phyloP scores from a whole-genome alignment of 2,113 vertebrate genomes.

The Syngnathus floridae region DNA sequence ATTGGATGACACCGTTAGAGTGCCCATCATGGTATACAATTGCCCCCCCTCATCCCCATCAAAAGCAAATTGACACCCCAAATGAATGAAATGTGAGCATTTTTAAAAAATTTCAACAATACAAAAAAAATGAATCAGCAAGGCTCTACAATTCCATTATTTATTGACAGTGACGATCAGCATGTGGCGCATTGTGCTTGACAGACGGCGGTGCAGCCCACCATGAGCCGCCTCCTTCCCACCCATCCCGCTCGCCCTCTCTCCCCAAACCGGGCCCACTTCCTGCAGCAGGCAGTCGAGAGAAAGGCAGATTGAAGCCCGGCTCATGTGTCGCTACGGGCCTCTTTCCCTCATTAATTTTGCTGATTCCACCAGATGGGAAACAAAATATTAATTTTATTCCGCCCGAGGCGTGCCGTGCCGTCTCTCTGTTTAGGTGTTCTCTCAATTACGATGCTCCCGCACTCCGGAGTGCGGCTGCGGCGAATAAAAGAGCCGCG shows the following conservation, averaged over 20 bases:
- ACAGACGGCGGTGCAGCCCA: conserved; percentile 56
- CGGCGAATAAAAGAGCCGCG: conserved; percentile 69
- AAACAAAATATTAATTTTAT: conserved; percentile 99
- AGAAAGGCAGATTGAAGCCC: conserved; percentile 80
- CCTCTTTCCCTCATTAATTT: conserved; percentile 97
- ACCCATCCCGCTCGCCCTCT: background rate
- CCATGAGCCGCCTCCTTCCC: conserved; percentile 50
- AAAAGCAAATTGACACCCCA: conserved; percentile 76
- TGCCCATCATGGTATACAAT: conserved; percentile 80
- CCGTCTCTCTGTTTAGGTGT: conserved; percentile 86
- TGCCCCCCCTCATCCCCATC: conserved; percentile 60
- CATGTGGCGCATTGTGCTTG: conserved; percentile 41
- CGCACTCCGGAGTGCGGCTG: conserved; percentile 79
- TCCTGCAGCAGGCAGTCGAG: conserved; percentile 68
- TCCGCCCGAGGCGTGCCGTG: conserved; percentile 84
- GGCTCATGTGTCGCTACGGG: conserved; percentile 82
- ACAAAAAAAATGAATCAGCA: conserved; percentile 34
- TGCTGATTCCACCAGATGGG: conserved; percentile 98
- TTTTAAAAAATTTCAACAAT: conserved; percentile 14
- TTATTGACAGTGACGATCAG: conserved; percentile 67
- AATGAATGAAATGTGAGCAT: conserved; percentile 75
- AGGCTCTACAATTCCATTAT: conserved; percentile 56
- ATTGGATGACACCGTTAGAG: conserved; percentile 75
- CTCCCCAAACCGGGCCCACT: conserved; percentile 52
- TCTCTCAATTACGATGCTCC: conserved; percentile 86